Evolutionary conservation across 2,888 invertebrate species (phyloP).

Genomic region (Hirtodrosophila alboralis): DNA sequence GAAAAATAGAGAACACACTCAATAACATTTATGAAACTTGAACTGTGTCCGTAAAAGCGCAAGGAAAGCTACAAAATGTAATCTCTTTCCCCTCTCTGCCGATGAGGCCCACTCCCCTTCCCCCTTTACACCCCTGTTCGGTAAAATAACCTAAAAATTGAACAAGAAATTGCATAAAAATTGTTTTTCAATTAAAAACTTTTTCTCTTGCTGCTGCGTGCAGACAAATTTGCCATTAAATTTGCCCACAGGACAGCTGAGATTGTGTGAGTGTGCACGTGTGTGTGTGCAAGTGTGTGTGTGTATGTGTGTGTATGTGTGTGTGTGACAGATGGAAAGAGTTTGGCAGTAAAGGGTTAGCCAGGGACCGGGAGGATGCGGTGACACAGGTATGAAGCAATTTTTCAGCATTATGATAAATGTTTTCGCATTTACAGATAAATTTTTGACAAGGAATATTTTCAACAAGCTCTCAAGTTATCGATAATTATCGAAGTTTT

Average conservation of each 20-base stretch:
- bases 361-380: neutral
- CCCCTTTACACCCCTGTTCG: neutral
- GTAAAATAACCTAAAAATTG: conserved; percentile 40
- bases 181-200: conserved; percentile 77
- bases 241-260: conserved; percentile 62
- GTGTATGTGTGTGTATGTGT: conserved; percentile 3
- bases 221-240: conserved; percentile 75
- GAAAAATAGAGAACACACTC: conserved; percentile 41
- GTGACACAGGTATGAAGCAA: conserved; percentile 9
- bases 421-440: neutral
- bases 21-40: conserved; percentile 72
- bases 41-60: conserved; percentile 37
- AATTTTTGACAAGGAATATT: neutral
- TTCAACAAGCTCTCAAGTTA: neutral
- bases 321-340: conserved; percentile 22
- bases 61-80: conserved; percentile 8
- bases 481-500: no score
- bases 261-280: conserved; percentile 5
- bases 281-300: conserved; percentile 8
- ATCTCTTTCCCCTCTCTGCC: no score
- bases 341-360: conserved; percentile 9
- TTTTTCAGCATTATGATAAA: conserved; percentile 11
- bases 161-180: conserved; percentile 57
- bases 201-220: conserved; percentile 63
- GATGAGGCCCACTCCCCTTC: no score